These are phyloP conservation scores for Molorchus minor DNA, from an alignment of 2,888 invertebrate species.

Conservation along the genomic window DNA sequence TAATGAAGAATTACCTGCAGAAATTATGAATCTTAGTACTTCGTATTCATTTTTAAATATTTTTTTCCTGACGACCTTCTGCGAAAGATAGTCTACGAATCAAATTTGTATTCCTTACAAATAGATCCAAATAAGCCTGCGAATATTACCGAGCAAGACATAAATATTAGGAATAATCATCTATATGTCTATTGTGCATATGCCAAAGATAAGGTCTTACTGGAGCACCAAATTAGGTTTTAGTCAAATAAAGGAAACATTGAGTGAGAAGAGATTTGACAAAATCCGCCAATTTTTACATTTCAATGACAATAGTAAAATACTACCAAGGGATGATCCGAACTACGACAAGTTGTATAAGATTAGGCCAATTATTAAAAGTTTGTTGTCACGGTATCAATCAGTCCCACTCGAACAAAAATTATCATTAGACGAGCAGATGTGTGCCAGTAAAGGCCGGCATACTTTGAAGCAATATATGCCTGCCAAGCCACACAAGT, in stretches of 20 bases:
- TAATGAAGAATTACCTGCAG: not conserved
- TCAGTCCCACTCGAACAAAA: not conserved
- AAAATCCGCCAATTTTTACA: not conserved
- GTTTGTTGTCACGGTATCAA: not conserved
- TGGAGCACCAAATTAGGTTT: not conserved
- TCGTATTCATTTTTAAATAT: not conserved
- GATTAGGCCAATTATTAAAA: not conserved
- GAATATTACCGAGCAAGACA: not conserved
- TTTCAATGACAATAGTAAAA: not conserved
- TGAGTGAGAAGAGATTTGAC: not conserved
- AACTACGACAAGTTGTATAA: not conserved
- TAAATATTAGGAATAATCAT: slow-evolving; percentile 11
- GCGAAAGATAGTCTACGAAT: not conserved
- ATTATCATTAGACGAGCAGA: not conserved
- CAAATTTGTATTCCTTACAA: not conserved
- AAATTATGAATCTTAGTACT: not conserved
- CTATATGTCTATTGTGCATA: slow-evolving; percentile 17
- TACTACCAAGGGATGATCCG: not conserved
- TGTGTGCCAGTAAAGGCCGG: not conserved
- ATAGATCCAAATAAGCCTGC: not conserved
- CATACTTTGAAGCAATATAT: not conserved
- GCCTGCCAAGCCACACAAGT: not conserved
- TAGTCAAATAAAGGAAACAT: not conserved
- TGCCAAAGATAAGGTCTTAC: slow-evolving; percentile 29
- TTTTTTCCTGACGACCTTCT: not conserved